A percentile compares a stretch with the other conserved stretches of the same genome.
Conservation (phyloP, 2,888 invertebrate genomes). For the Deilephila elpenor region DNA sequence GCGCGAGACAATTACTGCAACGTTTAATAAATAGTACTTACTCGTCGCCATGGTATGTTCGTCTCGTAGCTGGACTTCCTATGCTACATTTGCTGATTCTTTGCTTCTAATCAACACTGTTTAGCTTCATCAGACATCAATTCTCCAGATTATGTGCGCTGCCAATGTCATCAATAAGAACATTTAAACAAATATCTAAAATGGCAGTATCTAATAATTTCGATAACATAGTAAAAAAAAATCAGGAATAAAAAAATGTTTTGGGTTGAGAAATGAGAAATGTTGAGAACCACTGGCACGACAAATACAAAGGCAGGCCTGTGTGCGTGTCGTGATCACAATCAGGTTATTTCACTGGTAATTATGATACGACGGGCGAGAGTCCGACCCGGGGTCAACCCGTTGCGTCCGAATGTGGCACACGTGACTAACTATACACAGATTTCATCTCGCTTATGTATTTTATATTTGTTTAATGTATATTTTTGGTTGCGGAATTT, state of each 20-base stretch:
- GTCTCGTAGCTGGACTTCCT: too few relatives aligned
- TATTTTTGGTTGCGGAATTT: slow-evolving; percentile 40
- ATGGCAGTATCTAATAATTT: too few relatives aligned
- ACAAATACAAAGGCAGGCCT: slow-evolving; percentile 63
- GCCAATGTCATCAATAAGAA: too few relatives aligned
- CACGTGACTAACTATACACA: slow-evolving; percentile 65
- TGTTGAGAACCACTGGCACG: slow-evolving; percentile 60
- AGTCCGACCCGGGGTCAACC: slow-evolving; percentile 77
- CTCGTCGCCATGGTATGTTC: too few relatives aligned
- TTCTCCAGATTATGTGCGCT: too few relatives aligned
- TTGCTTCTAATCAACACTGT: too few relatives aligned
- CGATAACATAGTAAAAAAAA: background rate
- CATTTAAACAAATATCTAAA: too few relatives aligned
- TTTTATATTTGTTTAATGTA: slow-evolving; percentile 51
- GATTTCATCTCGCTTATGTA: slow-evolving; percentile 65
- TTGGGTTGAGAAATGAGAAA: background rate
- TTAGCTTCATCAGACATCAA: too few relatives aligned
- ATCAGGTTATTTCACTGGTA: slow-evolving; percentile 84
- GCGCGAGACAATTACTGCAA: too few relatives aligned
- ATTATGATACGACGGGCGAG: slow-evolving; percentile 81
- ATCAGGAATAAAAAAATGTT: background rate
- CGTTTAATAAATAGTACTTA: too few relatives aligned
- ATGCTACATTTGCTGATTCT: too few relatives aligned
- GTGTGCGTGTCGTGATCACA: slow-evolving; percentile 82
- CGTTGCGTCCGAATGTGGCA: slow-evolving; percentile 63